Percentiles rank a stretch among this genome's conserved stretches.
phyloP scores from a whole-genome alignment of 2,797 vertebrate genomes.

The Enoplosus armatus region DNA sequence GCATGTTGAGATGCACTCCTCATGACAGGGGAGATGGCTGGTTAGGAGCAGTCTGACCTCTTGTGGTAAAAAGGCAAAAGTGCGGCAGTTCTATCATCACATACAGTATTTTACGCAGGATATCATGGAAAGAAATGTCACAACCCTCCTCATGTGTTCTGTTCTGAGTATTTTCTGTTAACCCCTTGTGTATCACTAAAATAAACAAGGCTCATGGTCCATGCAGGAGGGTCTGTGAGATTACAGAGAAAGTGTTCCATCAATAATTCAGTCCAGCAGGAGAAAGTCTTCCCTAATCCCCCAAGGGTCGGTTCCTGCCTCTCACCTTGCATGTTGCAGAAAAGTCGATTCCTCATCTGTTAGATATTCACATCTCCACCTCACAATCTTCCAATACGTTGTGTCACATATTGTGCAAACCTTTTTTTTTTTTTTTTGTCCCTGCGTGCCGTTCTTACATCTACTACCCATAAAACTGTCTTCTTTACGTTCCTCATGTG shows the following conservation, averaged over 20 bases:
- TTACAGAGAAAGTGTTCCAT: conserved; percentile 24
- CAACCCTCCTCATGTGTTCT: neutral
- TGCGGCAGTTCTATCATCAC: conserved; percentile 35
- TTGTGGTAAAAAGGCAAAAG: conserved; percentile 67
- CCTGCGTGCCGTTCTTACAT: conserved; percentile 6
- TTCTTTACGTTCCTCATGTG: neutral
- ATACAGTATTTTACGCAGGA: neutral
- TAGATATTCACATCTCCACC: conserved; percentile 6
- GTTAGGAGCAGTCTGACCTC: conserved; percentile 73
- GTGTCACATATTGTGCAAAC: neutral
- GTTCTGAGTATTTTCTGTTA: neutral
- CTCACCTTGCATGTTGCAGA: conserved; percentile 20
- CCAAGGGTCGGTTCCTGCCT: neutral
- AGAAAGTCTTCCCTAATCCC: conserved; percentile 6
- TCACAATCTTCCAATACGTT: conserved; percentile 3
- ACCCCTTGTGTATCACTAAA: neutral
- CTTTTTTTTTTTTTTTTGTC: too few species aligned
- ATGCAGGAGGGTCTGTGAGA: neutral
- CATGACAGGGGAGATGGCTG: neutral
- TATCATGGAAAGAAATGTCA: neutral
- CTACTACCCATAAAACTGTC: neutral
- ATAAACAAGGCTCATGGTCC: neutral
- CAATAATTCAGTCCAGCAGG: conserved; percentile 37
- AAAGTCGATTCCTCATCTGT: conserved; percentile 13
- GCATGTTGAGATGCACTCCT: rapidly evolving